phyloP scores from a whole-genome alignment of 2,797 vertebrate species.

The Sebastes iracundus region DNA sequence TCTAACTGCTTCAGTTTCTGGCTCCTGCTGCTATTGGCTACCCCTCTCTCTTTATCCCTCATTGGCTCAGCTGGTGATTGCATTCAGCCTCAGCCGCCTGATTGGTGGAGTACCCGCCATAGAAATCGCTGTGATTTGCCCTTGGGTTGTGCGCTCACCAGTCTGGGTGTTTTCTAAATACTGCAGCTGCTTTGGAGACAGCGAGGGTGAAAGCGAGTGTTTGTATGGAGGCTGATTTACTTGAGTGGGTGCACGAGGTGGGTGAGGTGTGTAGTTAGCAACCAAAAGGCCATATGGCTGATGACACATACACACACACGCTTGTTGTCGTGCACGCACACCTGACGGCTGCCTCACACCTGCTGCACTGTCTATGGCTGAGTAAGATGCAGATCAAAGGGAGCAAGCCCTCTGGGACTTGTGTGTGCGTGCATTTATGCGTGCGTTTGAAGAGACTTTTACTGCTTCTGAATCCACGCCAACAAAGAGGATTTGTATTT shows the following conservation, averaged over 20 bases:
- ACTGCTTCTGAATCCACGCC: conserved; percentile 59
- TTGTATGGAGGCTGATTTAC: conserved; percentile 50
- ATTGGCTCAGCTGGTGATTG: conserved; percentile 60
- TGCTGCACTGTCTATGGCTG: conserved; percentile 78
- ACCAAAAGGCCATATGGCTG: conserved; percentile 72
- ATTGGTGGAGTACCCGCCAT: conserved; percentile 58
- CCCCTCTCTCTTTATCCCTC: conserved; percentile 1
- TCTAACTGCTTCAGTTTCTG: conserved; percentile 67
- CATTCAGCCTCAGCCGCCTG: conserved; percentile 2
- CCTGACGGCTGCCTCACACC: conserved; percentile 87
- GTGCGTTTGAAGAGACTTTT: conserved; percentile 62
- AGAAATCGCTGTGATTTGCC: conserved; percentile 64
- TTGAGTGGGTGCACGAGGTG: conserved; percentile 49
- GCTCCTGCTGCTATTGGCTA: conserved; percentile 63
- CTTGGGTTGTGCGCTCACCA: conserved; percentile 17
- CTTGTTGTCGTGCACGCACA: conserved; percentile 59
- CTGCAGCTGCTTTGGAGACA: conserved; percentile 71
- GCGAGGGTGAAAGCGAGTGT: conserved; percentile 37
- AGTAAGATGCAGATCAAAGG: conserved; percentile 77
- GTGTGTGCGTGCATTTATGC: conserved; percentile 47
- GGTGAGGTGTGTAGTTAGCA: conserved; percentile 54
- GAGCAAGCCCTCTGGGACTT: conserved; percentile 56
- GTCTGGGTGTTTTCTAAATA: conserved; percentile 45
- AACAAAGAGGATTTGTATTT: conserved; percentile 67
- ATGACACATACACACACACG: conserved; percentile 65